These are phyloP conservation scores for Alligator sinensis DNA, from an alignment of 2,113 vertebrate species.

Conservation along the genomic window DNA sequence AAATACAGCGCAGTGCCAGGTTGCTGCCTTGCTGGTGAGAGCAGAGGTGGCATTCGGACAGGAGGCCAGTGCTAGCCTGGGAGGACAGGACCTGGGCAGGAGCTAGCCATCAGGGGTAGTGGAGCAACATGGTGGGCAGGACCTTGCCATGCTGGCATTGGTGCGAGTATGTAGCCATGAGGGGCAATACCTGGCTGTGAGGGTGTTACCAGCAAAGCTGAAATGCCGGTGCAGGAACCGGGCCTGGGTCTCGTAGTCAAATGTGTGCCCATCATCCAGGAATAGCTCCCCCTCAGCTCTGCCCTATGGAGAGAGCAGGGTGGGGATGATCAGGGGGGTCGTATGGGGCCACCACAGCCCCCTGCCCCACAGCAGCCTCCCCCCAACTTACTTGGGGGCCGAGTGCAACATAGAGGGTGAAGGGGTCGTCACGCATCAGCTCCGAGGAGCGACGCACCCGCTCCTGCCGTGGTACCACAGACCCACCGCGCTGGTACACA, in stretches of 20 bases:
- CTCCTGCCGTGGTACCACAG: constrained; percentile 88
- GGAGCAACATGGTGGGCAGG: no score
- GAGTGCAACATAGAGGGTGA: constrained; percentile 89
- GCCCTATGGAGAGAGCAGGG: constrained; percentile 68
- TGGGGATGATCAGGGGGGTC: background rate
- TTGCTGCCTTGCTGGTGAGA: no score
- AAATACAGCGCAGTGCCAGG: no score
- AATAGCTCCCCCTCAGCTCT: constrained; percentile 88
- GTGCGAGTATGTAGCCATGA: no score
- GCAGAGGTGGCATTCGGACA: no score
- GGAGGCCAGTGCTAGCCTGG: no score
- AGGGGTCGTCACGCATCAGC: constrained; percentile 90
- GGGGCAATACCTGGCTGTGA: constrained; percentile 83
- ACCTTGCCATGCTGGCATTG: no score
- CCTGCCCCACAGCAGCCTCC: no score
- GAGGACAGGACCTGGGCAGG: no score
- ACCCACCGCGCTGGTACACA: constrained; percentile 90
- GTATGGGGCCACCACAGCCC: no score
- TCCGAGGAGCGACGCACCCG: constrained; percentile 87
- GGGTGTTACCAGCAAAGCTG: constrained; percentile 79
- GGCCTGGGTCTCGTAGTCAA: constrained; percentile 82
- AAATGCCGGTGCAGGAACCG: constrained; percentile 86
- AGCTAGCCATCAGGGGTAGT: no score
- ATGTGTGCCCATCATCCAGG: constrained; percentile 90
- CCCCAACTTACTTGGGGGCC: constrained; percentile 78